Conservation (phyloP, 2,888 invertebrate genomes). For the Drosophila anomelani region DNA sequence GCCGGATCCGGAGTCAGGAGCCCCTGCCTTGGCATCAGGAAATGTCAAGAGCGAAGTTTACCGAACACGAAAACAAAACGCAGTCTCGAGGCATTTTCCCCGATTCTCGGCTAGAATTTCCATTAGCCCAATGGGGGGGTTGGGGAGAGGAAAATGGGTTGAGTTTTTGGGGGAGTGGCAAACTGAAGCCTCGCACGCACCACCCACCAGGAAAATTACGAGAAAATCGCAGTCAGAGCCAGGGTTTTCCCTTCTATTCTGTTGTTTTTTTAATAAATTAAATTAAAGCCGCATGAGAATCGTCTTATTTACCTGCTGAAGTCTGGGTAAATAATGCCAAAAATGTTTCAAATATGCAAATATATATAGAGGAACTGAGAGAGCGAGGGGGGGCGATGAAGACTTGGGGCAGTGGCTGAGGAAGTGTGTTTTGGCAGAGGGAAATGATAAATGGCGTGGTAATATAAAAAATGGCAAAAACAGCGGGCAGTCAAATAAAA, state of each 20-base stretch:
- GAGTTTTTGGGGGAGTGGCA: conserved; percentile 62
- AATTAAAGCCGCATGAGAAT: conserved; percentile 77
- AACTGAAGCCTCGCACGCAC: conserved; percentile 64
- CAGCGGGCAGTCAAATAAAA: conserved; percentile 74
- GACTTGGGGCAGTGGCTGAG: conserved; percentile 4
- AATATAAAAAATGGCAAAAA: conserved; percentile 80
- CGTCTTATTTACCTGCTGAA: conserved; percentile 57
- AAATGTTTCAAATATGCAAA: conserved; percentile 49
- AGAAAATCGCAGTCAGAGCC: conserved; percentile 57
- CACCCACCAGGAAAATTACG: conserved; percentile 33
- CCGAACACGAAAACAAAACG: conserved; percentile 77
- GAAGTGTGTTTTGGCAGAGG: conserved; percentile 70
- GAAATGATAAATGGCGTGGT: conserved; percentile 83
- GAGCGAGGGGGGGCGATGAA: neutral
- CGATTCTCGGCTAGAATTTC: conserved; percentile 57
- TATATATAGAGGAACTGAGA: conserved; percentile 16
- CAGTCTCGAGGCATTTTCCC: conserved; percentile 56
- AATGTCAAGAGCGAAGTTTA: conserved; percentile 77
- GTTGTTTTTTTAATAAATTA: conserved; percentile 67
- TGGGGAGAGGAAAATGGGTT: conserved; percentile 8
- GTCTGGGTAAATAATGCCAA: conserved; percentile 51
- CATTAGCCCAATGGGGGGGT: conserved; percentile 21
- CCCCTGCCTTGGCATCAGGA: conserved; percentile 60
- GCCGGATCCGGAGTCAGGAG: conserved; percentile 19
- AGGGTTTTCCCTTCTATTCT: conserved; percentile 41